A percentile compares a stretch with the other conserved stretches of the same genome.
phyloP scores from a whole-genome alignment of 2,888 invertebrate species.

The Ophion obscuratus region DNA sequence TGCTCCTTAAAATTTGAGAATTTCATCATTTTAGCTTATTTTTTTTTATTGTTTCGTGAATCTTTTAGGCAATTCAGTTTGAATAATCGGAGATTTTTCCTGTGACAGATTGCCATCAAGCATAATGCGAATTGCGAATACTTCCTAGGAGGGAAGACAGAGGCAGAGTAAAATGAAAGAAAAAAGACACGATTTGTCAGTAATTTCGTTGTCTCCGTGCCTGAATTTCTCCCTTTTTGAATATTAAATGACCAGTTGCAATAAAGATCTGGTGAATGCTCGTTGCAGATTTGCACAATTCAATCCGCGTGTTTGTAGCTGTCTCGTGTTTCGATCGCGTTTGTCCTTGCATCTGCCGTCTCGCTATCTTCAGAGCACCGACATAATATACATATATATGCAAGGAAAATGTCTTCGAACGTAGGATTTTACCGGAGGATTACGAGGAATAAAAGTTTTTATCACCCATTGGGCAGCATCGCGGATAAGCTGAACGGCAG shows the following conservation, averaged over 20 bases:
- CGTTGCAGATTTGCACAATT: slow-evolving; percentile 12
- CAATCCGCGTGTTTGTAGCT: not conserved
- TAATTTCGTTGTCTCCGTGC: not conserved
- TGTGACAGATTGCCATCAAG: not conserved
- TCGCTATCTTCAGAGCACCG: not conserved
- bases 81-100: not conserved
- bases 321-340: slow-evolving; percentile 7
- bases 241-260: not conserved
- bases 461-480: not conserved
- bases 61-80: not conserved
- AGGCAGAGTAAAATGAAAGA: not conserved
- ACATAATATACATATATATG: not conserved
- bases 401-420: not conserved
- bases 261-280: slow-evolving; percentile 6
- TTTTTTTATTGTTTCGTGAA: not conserved
- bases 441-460: slow-evolving; percentile 29
- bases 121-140: not conserved
- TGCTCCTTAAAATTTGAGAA: not conserved
- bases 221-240: not conserved
- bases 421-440: slow-evolving; percentile 9
- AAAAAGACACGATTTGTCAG: not conserved
- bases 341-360: not conserved
- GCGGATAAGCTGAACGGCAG: not conserved
- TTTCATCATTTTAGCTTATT: not conserved
- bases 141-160: not conserved